Evolutionary conservation across 1,140 invertebrate genomes (phyloP), one percentile per base, ranked within the genome.

Genomic region (Rhopalosiphum padi): DNA sequence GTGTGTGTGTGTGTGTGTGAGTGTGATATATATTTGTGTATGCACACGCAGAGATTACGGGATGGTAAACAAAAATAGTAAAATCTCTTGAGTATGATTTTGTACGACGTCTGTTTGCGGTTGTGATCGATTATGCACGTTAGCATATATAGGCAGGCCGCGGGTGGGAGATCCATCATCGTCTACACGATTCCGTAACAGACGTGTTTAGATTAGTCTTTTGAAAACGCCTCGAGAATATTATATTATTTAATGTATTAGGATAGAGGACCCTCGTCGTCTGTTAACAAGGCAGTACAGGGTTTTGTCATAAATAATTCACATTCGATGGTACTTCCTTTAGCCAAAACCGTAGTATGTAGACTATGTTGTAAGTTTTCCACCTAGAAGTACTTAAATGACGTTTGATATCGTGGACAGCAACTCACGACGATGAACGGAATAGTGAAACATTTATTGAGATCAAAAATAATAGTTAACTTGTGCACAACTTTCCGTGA

Each of bases 141-240:
- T 90, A 25, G 48, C 53, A 41, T 25, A 37, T 83, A 83, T 35
- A 35, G 55, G 15, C 25, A 68, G 90, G 15, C 86, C 86, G 48
- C 2, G n/a, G 90, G 90, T 9, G 11, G 90, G 35, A 91, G 90
- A 91, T 91, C 55, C 37, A 91, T 91, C 55, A 91, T 77, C 55
- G 43, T 91, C 60, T 68, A 68, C 23, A 41, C 55, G 43, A 91
- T 77, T 91, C 18, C 90, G 55, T n/a, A 46, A 46, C 90, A 43
- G 60, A 46, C 55, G 41, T 91, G 55, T 91, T 91, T 91, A 91
- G 90, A 91, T 91, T 91, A 91, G 90, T 91, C 90, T 82, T 77
- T 46, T 77, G 41, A 41, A 91, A 77, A 77, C 25, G 25, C 90
- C 18, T 91, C 8, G 25, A 22, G 41, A 91, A 46, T 77, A 91